Evolutionary conservation across 2,797 vertebrate genomes (phyloP).

Genomic region (Triplophysa bombifrons): DNA sequence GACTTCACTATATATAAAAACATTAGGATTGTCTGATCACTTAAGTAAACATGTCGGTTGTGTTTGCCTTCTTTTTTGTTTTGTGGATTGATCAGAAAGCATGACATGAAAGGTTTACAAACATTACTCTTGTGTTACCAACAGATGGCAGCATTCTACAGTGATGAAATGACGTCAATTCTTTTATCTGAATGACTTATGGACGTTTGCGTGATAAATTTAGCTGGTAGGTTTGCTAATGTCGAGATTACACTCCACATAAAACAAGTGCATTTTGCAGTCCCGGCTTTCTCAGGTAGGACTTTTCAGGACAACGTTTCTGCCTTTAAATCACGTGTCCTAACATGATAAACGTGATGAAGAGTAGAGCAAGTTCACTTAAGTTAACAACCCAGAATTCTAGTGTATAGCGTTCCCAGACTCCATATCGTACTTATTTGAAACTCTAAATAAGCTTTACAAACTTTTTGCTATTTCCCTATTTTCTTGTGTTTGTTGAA

Average conservation of each 20-base stretch:
- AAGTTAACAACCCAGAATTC: neutral
- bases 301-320: neutral
- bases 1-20: neutral
- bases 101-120: neutral
- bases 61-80: neutral
- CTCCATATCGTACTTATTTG: neutral
- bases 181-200: neutral
- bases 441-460: neutral
- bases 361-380: neutral
- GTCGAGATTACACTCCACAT: neutral
- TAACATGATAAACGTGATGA: neutral
- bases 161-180: neutral
- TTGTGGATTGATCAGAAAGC: neutral
- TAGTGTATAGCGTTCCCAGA: neutral
- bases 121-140: neutral
- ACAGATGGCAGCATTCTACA: slow-evolving; percentile 38
- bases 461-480: too few relatives aligned
- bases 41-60: neutral
- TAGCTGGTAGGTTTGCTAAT: neutral
- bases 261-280: neutral
- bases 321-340: too few relatives aligned
- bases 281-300: neutral
- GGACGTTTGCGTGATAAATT: neutral
- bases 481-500: neutral
- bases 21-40: neutral